Evolutionary conservation across 2,888 invertebrate species (phyloP).

Genomic region (Epirrhoe alternata): DNA sequence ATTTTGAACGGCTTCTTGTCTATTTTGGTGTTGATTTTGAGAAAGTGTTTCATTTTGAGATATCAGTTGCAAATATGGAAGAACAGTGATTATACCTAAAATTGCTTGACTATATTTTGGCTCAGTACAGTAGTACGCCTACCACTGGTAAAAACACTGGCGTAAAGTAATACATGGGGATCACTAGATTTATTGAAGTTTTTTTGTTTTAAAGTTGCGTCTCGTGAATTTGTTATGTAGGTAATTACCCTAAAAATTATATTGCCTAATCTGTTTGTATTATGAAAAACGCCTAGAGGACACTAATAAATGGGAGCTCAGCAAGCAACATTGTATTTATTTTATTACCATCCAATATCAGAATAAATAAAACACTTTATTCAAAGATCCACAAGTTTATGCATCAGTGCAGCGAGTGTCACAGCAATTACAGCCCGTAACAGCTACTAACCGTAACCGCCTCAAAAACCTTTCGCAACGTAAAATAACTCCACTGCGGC

Average conservation of each 20-base stretch:
- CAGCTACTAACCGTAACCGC: conserved; percentile 33
- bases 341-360: conserved; percentile 18
- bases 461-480: conserved; percentile 32
- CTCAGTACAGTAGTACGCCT: too few relatives aligned
- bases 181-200: neutral
- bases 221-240: too few relatives aligned
- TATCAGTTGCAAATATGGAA: too few relatives aligned
- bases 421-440: conserved; percentile 31
- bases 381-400: conserved; percentile 18
- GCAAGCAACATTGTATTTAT: neutral
- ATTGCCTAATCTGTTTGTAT: too few relatives aligned
- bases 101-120: too few relatives aligned
- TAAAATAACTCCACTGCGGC: conserved; percentile 32
- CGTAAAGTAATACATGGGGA: too few relatives aligned
- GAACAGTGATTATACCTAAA: too few relatives aligned
- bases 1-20: conserved; percentile 20
- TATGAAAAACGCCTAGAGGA: too few relatives aligned
- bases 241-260: too few relatives aligned
- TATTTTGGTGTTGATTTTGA: conserved; percentile 13
- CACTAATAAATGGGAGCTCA: neutral
- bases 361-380: conserved; percentile 19
- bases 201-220: neutral
- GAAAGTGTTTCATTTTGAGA: neutral
- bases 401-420: conserved; percentile 31
- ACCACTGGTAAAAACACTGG: too few relatives aligned